These are phyloP conservation scores for Dolichallabes microphthalmus DNA, from an alignment of 2,113 vertebrate genomes.

Conservation along the genomic window DNA sequence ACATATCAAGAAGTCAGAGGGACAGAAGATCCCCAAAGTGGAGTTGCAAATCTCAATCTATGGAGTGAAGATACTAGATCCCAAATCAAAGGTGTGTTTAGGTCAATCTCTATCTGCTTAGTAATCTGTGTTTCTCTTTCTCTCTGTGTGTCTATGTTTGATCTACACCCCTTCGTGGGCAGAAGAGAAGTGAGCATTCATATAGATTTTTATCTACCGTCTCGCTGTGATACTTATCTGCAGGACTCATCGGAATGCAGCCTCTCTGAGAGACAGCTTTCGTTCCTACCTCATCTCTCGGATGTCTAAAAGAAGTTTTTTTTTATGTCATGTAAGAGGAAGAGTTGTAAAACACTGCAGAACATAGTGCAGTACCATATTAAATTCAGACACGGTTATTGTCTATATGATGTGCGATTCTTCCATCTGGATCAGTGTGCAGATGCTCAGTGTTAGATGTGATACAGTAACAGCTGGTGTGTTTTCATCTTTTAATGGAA, in stretches of 20 bases:
- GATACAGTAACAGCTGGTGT: not conserved
- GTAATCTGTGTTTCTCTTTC: not conserved
- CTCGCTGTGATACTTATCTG: not conserved
- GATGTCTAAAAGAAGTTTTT: not conserved
- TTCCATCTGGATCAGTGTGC: not conserved
- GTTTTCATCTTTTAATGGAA: slow-evolving; percentile 9
- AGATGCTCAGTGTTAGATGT: slow-evolving; percentile 2
- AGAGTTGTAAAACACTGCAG: not conserved
- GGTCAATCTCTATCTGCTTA: not conserved
- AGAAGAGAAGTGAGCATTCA: not conserved
- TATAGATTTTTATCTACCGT: not conserved
- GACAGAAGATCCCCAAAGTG: slow-evolving; percentile 94
- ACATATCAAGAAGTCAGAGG: slow-evolving; percentile 98
- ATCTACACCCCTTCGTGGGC: not conserved
- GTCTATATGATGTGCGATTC: not conserved
- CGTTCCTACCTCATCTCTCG: not conserved
- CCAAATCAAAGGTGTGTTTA: slow-evolving; percentile 88
- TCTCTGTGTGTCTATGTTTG: not conserved
- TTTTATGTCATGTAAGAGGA: not conserved
- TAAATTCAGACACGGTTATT: not conserved
- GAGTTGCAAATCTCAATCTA: slow-evolving; percentile 98
- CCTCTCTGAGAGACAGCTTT: not conserved
- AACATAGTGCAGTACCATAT: not conserved
- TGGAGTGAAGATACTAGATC: slow-evolving; percentile 95
- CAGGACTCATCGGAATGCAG: not conserved